These are phyloP conservation scores for Ephialtes manifestator DNA, from an alignment of 2,888 invertebrate genomes.

Conservation along the genomic window DNA sequence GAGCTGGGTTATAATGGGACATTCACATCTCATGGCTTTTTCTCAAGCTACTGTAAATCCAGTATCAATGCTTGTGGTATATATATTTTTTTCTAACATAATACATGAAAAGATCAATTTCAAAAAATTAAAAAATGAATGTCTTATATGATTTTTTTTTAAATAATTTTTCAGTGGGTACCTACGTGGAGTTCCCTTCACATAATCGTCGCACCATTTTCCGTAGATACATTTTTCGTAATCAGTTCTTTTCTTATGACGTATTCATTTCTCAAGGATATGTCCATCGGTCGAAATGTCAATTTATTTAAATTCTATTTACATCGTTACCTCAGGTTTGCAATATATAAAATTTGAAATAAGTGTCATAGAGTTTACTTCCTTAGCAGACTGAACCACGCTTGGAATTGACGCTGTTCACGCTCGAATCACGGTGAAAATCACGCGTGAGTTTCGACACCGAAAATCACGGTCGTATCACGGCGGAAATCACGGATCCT, in stretches of 20 bases:
- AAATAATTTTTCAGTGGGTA: slow-evolving; percentile 79
- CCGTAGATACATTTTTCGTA: slow-evolving; percentile 86
- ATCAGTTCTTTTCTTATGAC: slow-evolving; percentile 85
- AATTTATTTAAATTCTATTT: slow-evolving; percentile 84
- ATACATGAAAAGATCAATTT: background rate
- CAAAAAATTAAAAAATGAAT: background rate
- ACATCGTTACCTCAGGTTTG: slow-evolving; percentile 86
- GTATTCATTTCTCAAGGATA: slow-evolving; percentile 83
- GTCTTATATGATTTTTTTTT: background rate
- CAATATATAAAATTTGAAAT: background rate
- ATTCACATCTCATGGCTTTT: slow-evolving; percentile 82
- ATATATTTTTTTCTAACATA: slow-evolving; percentile 55
- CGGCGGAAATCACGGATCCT: too few relatives aligned
- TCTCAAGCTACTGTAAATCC: slow-evolving; percentile 78
- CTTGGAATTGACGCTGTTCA: too few relatives aligned
- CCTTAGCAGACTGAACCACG: too few relatives aligned
- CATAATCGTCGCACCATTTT: slow-evolving; percentile 85
- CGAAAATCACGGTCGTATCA: too few relatives aligned
- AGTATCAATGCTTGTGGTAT: slow-evolving; percentile 83
- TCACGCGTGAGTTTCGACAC: too few relatives aligned
- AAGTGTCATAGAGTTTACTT: too few relatives aligned
- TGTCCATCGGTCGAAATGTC: slow-evolving; percentile 79
- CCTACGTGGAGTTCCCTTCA: slow-evolving; percentile 83
- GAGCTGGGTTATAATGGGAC: slow-evolving; percentile 86
- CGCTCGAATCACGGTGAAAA: too few relatives aligned